phyloP scores from a whole-genome alignment of 2,888 invertebrate genomes.

The Ichneumoninae sp. region DNA sequence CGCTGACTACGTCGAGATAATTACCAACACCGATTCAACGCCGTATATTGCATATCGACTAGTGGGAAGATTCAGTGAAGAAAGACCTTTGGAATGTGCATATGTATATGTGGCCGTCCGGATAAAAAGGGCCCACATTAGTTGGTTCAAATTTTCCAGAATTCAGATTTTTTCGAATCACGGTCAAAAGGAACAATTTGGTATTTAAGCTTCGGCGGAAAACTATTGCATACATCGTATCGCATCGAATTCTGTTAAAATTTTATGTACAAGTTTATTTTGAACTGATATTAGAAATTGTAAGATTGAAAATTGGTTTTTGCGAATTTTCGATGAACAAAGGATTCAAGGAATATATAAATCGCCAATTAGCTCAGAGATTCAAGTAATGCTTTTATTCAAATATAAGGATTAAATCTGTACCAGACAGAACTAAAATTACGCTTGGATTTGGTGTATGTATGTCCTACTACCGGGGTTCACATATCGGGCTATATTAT shows the following conservation, averaged over 20 bases:
- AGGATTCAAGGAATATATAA: not conserved
- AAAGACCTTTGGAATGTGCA: not conserved
- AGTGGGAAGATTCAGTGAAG: not conserved
- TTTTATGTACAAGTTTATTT: too few species aligned
- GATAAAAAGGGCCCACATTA: not conserved
- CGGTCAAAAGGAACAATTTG: not conserved
- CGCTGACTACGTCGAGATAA: not conserved
- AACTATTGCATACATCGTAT: too few species aligned
- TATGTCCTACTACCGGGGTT: slow-evolving; percentile 82
- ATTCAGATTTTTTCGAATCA: not conserved
- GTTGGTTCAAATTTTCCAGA: not conserved
- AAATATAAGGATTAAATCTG: slow-evolving; percentile 84
- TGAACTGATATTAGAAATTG: too few species aligned
- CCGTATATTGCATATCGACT: not conserved
- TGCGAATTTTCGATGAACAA: not conserved
- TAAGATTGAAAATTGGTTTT: not conserved
- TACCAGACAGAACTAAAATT: slow-evolving; percentile 85
- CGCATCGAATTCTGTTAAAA: too few species aligned
- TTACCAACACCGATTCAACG: slow-evolving; percentile 7
- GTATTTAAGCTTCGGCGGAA: too few species aligned
- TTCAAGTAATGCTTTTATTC: slow-evolving; percentile 84
- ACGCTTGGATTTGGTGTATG: slow-evolving; percentile 82
- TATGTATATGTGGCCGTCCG: not conserved
- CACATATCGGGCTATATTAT: slow-evolving; percentile 77
- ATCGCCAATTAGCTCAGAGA: slow-evolving; percentile 35